Evolutionary conservation across 2,797 vertebrate species (phyloP).

Genomic region (Lepidocolaptes lacrymiger): DNA sequence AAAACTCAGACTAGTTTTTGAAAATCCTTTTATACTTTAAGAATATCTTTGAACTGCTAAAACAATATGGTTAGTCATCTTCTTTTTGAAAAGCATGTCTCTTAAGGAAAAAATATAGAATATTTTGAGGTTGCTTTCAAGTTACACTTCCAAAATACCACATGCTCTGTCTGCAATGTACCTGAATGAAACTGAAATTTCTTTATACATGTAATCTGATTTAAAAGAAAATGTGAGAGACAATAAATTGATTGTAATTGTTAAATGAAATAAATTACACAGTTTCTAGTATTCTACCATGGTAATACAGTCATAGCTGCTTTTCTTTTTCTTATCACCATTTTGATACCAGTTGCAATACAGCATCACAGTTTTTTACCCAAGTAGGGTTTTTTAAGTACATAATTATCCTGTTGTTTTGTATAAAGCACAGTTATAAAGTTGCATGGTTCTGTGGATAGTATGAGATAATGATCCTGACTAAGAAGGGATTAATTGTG

Average conservation of each 20-base stretch:
- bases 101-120: neutral
- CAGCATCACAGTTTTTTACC: neutral
- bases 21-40: neutral
- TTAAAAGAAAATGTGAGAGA: rapidly evolving
- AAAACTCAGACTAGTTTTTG: neutral
- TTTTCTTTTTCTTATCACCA: neutral
- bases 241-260: neutral
- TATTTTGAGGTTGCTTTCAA: neutral
- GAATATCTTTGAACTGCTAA: neutral
- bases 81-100: neutral
- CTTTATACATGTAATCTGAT: neutral
- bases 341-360: neutral
- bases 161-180: neutral
- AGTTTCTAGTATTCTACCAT: neutral
- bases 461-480: neutral
- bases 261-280: neutral
- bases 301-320: neutral
- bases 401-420: neutral
- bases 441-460: neutral
- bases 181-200: neutral
- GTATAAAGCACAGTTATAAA: neutral
- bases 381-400: neutral
- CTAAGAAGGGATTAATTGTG: neutral
- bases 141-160: neutral
- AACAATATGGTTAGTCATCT: neutral